Evolutionary conservation across 1,140 invertebrate species (phyloP).

Genomic region (Streblospio benedicti): DNA sequence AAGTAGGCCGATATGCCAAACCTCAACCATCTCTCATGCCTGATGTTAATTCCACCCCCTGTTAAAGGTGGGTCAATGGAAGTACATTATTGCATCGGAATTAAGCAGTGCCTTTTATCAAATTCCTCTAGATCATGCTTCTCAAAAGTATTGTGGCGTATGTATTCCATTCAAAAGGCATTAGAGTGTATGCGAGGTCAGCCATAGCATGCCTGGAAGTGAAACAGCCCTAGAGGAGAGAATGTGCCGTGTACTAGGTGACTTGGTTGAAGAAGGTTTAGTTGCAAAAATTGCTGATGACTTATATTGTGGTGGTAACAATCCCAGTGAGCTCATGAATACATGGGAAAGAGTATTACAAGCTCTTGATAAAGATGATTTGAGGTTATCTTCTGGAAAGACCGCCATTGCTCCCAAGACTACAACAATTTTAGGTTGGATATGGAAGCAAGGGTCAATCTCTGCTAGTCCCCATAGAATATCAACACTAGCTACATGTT

Average conservation of each 20-base stretch:
- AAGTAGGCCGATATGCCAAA: constrained; percentile 17
- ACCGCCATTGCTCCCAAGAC: no score
- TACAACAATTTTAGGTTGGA: no score
- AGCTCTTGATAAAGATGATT: background rate
- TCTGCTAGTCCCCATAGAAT: background rate
- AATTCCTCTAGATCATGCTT: no score
- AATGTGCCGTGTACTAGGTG: constrained; percentile 16
- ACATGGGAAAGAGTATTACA: background rate
- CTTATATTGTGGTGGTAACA: background rate
- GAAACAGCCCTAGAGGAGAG: background rate
- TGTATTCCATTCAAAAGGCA: constrained; percentile 13
- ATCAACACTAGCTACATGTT: background rate
- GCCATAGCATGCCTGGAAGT: constrained; percentile 10
- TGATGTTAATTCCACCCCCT: constrained; percentile 17
- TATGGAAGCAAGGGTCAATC: background rate
- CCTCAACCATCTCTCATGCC: constrained; percentile 21
- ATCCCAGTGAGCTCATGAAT: background rate
- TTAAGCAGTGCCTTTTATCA: no score
- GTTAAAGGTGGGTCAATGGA: constrained; percentile 12
- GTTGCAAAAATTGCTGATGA: constrained; percentile 2
- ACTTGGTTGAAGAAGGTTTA: constrained; percentile 3
- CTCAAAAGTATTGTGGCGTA: constrained; percentile 20
- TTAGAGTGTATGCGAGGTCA: constrained; percentile 16
- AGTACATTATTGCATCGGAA: no score
- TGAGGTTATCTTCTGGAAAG: constrained; percentile 1